Percentiles rank a stretch among this genome's conserved stretches.
phyloP scores from a whole-genome alignment of 1,140 invertebrate species.

The Hyposmocoma kahamanoa region DNA sequence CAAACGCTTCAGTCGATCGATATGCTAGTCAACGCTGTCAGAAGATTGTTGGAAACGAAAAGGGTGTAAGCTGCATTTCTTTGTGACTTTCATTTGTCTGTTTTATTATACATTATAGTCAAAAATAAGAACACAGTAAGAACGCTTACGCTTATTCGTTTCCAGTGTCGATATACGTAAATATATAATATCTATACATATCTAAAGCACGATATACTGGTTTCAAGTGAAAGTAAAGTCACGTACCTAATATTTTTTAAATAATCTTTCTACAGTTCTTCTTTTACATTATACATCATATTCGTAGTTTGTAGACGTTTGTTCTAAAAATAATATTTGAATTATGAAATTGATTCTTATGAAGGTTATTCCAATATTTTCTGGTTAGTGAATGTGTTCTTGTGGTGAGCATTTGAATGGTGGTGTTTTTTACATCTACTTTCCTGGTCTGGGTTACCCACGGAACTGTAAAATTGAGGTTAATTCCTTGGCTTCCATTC shows the following conservation, averaged over 20 bases:
- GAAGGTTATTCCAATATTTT: conserved; percentile 43
- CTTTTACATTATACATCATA: conserved; percentile 17
- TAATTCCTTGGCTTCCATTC: neutral
- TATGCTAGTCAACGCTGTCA: conserved; percentile 19
- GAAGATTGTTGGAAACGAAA: neutral
- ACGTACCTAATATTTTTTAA: conserved; percentile 15
- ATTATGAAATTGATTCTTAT: conserved; percentile 38
- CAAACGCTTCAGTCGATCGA: conserved; percentile 17
- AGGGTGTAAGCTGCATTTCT: neutral
- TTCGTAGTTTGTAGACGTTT: conserved; percentile 20
- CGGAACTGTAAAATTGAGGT: too few relatives aligned
- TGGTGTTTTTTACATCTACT: too few relatives aligned
- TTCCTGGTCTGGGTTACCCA: too few relatives aligned
- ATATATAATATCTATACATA: conserved; percentile 24
- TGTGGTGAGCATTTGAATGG: conserved; percentile 11
- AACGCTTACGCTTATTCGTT: neutral
- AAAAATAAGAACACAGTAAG: too few relatives aligned
- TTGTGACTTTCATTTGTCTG: neutral
- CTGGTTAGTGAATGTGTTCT: conserved; percentile 43
- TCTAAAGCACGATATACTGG: conserved; percentile 23
- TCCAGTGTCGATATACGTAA: neutral
- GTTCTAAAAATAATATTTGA: conserved; percentile 14
- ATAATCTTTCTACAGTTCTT: conserved; percentile 19
- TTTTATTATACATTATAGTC: too few relatives aligned
- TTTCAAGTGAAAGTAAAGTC: conserved; percentile 13